Conservation (phyloP, 2,888 invertebrate species). For the Drosophila differens region DNA sequence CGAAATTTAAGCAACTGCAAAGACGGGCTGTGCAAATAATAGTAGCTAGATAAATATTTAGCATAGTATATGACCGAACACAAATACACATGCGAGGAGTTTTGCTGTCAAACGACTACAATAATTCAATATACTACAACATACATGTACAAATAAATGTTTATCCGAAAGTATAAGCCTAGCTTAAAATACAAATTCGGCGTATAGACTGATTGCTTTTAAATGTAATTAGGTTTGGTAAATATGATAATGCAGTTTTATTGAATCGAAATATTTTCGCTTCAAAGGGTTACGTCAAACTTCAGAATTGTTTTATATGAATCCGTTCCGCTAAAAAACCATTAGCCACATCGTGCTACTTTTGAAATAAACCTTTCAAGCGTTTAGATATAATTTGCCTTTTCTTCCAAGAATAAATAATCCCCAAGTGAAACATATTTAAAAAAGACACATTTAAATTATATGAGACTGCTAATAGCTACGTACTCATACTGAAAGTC, state of each 20-base stretch:
- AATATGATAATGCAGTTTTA: background rate
- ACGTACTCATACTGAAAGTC: slow-evolving; percentile 64
- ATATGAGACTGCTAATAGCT: slow-evolving; percentile 60
- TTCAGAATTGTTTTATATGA: slow-evolving; percentile 1
- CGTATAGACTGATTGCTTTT: background rate
- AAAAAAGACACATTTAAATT: slow-evolving; percentile 56
- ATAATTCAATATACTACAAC: background rate
- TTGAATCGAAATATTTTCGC: background rate
- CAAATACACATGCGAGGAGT: background rate
- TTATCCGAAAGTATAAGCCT: background rate
- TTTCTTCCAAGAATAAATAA: slow-evolving; percentile 65
- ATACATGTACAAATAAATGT: background rate
- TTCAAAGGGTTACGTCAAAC: background rate
- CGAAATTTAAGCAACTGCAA: slow-evolving; percentile 56
- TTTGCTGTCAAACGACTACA: slow-evolving; percentile 5
- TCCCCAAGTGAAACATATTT: slow-evolving; percentile 40
- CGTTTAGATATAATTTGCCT: slow-evolving; percentile 45
- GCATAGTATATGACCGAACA: background rate
- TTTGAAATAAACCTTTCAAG: slow-evolving; percentile 25
- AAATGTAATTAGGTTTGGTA: background rate
- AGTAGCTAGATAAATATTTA: slow-evolving; percentile 30
- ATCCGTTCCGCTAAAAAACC: slow-evolving; percentile 9
- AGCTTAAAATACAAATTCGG: background rate
- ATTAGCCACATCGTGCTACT: slow-evolving; percentile 6
- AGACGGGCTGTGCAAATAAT: slow-evolving; percentile 73